phyloP scores from a whole-genome alignment of 2,888 invertebrate species.

The Himalopsyche kuldschensis region DNA sequence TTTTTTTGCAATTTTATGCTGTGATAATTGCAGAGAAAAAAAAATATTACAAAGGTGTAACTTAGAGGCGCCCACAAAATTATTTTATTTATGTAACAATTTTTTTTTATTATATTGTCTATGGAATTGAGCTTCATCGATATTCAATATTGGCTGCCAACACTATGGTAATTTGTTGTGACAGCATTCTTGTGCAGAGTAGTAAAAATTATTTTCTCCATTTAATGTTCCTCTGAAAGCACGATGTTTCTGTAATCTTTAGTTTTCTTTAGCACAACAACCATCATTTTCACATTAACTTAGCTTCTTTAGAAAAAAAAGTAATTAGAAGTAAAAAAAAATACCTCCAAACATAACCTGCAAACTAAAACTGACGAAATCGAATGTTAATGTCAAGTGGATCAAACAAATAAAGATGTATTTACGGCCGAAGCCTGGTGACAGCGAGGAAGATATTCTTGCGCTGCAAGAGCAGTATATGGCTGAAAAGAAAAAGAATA shows the following conservation, averaged over 20 bases:
- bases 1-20: no score
- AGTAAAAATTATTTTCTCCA: not conserved
- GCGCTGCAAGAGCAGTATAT: slow-evolving; percentile 74
- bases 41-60: no score
- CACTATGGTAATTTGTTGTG: not conserved
- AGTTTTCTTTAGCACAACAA: no score
- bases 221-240: no score
- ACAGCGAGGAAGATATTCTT: slow-evolving; percentile 74
- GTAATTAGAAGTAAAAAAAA: no score
- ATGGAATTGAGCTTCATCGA: not conserved
- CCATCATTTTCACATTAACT: no score
- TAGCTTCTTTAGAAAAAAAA: no score
- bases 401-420: slow-evolving; percentile 42
- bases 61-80: no score
- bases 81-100: no score
- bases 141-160: not conserved
- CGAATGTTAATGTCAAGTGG: not conserved
- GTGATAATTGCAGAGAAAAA: no score
- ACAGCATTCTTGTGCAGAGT: not conserved
- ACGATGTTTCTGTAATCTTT: no score
- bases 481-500: slow-evolving; percentile 57
- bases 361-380: not conserved
- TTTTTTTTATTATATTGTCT: not conserved
- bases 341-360: not conserved
- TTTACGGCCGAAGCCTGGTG: slow-evolving; percentile 68